Evolutionary conservation across 2,888 invertebrate species (phyloP).

Genomic region (Cerastis leucographa): DNA sequence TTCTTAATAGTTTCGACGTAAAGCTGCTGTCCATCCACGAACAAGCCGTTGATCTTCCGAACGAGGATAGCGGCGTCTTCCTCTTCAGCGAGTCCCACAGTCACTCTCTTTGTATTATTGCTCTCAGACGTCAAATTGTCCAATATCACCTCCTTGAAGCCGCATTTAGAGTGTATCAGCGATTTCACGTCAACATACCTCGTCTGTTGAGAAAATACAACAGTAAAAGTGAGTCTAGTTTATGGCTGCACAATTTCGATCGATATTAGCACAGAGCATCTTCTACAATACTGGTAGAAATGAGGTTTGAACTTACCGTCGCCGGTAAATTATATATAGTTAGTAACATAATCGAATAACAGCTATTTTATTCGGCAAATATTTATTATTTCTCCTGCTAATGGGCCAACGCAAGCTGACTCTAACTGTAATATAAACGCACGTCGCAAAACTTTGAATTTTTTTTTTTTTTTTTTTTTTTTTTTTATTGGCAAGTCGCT

Average conservation of each 20-base stretch:
- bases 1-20: constrained; percentile 71
- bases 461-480: too few species aligned
- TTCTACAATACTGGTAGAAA: not conserved
- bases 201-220: constrained; percentile 50
- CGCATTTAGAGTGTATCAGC: constrained; percentile 72
- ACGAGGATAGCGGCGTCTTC: constrained; percentile 72
- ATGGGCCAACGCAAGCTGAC: not conserved
- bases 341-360: constrained; percentile 38
- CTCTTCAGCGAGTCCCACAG: constrained; percentile 72
- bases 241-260: constrained; percentile 1
- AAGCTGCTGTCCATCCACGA: constrained; percentile 68
- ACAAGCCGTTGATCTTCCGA: constrained; percentile 71
- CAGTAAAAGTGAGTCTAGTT: not conserved
- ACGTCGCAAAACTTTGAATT: too few species aligned
- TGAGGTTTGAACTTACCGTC: constrained; percentile 19
- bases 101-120: constrained; percentile 68
- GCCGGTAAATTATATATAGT: constrained; percentile 58
- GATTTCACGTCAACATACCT: constrained; percentile 72
- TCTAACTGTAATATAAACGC: not conserved
- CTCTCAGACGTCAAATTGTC: constrained; percentile 70
- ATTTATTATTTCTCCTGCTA: constrained; percentile 3
- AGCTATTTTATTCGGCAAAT: not conserved
- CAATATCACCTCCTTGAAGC: constrained; percentile 71
- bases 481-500: too few species aligned
- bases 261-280: not conserved